Percentiles rank a stretch among this genome's conserved stretches.
Evolutionary conservation across 2,888 invertebrate genomes (phyloP).

Genomic region (Encarsia formosa): DNA sequence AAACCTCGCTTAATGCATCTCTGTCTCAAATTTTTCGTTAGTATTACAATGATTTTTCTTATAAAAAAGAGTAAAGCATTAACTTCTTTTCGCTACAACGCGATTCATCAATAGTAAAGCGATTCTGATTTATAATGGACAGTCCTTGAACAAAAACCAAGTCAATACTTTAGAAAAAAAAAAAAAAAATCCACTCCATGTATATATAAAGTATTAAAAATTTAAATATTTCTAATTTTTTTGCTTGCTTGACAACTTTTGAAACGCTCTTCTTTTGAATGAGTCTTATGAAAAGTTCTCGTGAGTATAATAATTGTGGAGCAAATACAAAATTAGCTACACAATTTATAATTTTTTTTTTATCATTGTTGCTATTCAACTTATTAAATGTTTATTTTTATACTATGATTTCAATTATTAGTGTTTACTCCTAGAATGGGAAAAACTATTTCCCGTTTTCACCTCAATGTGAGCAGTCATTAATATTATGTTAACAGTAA

Average conservation of each 20-base stretch:
- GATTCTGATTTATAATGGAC: constrained; percentile 11
- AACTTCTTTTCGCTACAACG: constrained; percentile 21
- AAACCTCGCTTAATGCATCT: constrained; percentile 17
- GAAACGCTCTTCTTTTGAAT: constrained; percentile 7
- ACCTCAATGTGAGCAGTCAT: background rate
- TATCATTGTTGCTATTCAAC: constrained; percentile 26
- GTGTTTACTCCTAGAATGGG: constrained; percentile 9
- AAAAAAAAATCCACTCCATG: too few species aligned
- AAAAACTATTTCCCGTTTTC: constrained; percentile 4
- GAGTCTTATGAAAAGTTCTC: constrained; percentile 23
- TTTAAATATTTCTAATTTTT: constrained; percentile 2
- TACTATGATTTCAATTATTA: constrained; percentile 28
- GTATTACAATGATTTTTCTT: constrained; percentile 5
- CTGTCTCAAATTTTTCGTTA: background rate
- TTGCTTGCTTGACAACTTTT: constrained; percentile 5
- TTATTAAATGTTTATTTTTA: constrained; percentile 23
- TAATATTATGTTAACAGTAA: too few species aligned
- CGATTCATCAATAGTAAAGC: constrained; percentile 18
- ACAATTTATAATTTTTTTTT: constrained; percentile 39
- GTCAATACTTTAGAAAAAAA: constrained; percentile 6
- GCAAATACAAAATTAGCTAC: constrained; percentile 46
- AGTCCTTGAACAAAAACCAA: constrained; percentile 8
- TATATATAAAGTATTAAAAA: background rate
- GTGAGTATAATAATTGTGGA: constrained; percentile 41
- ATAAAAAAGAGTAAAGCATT: constrained; percentile 22